phyloP scores from a whole-genome alignment of 1,140 invertebrate species.

The Diachasmimorpha longicaudata region DNA sequence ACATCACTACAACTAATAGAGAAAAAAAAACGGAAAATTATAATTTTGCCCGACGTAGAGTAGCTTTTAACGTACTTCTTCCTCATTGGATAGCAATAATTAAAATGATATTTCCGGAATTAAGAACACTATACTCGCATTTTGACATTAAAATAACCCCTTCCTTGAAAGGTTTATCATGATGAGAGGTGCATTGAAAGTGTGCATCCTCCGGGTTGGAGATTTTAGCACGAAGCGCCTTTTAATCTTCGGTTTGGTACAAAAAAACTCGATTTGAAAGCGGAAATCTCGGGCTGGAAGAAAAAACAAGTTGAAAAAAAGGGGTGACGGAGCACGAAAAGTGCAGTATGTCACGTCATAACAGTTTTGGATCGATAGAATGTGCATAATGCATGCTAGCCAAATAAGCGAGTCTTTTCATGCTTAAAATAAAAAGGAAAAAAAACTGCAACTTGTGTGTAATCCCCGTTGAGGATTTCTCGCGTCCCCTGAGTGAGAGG shows the following conservation, averaged over 20 bases:
- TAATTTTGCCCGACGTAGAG: too few relatives aligned
- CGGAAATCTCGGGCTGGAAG: not conserved
- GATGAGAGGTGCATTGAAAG: not conserved
- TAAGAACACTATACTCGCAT: not conserved
- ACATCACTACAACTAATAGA: too few relatives aligned
- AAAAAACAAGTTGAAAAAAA: not conserved
- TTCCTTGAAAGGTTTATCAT: not conserved
- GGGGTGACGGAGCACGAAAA: not conserved
- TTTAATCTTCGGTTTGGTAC: not conserved
- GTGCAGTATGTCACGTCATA: not conserved
- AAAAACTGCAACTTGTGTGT: not conserved
- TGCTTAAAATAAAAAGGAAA: not conserved
- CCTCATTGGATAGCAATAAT: not conserved
- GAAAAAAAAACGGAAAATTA: too few relatives aligned
- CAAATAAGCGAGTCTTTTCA: not conserved
- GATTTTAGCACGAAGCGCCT: not conserved
- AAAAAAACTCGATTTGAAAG: not conserved
- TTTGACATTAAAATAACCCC: not conserved
- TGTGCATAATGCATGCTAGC: not conserved
- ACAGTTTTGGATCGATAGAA: not conserved
- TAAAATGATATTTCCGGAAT: not conserved
- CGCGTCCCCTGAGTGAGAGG: not conserved
- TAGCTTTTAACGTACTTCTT: not conserved
- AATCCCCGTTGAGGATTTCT: conserved; percentile 12
- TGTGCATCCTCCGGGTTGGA: not conserved